Evolutionary conservation across 1,140 invertebrate species (phyloP), one percentile per base, ranked within the genome.

Genomic region (Caenorhabditis briggsae): DNA sequence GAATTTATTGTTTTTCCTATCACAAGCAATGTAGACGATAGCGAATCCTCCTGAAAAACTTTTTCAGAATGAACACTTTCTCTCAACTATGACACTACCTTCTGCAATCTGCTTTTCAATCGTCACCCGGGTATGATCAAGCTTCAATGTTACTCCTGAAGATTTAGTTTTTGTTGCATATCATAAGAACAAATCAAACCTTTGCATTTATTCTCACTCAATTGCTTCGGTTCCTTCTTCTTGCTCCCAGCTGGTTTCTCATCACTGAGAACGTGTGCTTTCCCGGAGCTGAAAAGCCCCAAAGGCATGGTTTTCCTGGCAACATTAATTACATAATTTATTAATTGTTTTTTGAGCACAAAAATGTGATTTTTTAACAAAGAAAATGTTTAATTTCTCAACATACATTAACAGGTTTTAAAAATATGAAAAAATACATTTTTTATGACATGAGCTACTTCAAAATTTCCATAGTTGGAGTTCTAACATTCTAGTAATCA

Each of bases 101-200:
- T 92, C 91, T 25, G 91, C 91, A 33, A 92, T 82, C 64, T 92
- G 92, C 74, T 88, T 88, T 48, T 92, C 91, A 50, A 92, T 90
- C 1, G 90, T 78, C 7, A 78, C 70, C 50, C 70, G 12, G 3
- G 70, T 78, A 78, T 78, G 70, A n/a, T 78, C 46, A 7, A 78
- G n/a, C 20, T 78, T 78, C 46, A 78, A 50, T 78, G 70, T 53
- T 46, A 78, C 70, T 46, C 70, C 70, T 78, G 46, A 50, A 78
- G 5, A 70, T 43, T 70, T 8, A 0, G n/a, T 16, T 14, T 43
- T 5, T 1, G 18, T 70, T 5, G 14, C 2, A 23, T 18, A 70
- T 43, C 14, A 16, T 18, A 12, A 70, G 18, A 23, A 46, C 16
- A 46, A 70, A 33, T 2, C 12, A 53, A 18, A 53, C 70, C 70